A percentile compares a stretch with the other conserved stretches of the same genome.
Conservation (phyloP, 2,113 vertebrate species). For the Pelodiscus sinensis region DNA sequence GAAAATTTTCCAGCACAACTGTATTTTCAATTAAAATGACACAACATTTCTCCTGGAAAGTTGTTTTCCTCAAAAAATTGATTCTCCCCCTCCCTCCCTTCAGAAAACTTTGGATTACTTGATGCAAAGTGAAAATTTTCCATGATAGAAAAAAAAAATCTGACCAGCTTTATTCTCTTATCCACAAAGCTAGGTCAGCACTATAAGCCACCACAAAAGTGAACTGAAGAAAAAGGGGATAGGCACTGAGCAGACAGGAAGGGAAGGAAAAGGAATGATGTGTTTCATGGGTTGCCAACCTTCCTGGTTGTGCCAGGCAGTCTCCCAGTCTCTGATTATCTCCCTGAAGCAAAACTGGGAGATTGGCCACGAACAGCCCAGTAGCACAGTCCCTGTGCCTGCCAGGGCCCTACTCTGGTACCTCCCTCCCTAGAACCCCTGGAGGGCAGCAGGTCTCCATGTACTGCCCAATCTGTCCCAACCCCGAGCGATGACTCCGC, state of each 20-base stretch:
- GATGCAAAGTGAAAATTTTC: background rate
- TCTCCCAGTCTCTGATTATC: no score
- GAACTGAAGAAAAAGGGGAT: accelerated
- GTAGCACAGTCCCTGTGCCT: no score
- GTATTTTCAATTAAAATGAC: background rate
- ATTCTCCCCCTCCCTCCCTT: no score
- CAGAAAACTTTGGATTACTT: background rate
- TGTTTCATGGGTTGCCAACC: background rate
- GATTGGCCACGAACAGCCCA: no score
- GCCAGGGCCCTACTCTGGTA: no score
- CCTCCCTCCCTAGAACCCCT: no score
- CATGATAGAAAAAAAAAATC: background rate
- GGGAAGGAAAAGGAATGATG: background rate
- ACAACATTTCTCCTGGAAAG: background rate
- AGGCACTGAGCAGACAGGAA: background rate
- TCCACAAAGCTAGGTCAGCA: constrained; percentile 39
- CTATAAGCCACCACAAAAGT: background rate
- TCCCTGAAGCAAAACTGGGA: no score
- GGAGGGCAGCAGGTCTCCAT: no score
- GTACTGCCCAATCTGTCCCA: no score
- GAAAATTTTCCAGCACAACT: background rate
- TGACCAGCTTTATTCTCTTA: constrained; percentile 66
- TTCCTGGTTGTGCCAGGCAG: no score
- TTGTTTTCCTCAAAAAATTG: background rate
- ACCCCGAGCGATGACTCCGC: no score